A percentile compares a stretch with the other conserved stretches of the same genome.
Evolutionary conservation across 2,888 invertebrate species (phyloP).

Genomic region (Dioctria linearis): DNA sequence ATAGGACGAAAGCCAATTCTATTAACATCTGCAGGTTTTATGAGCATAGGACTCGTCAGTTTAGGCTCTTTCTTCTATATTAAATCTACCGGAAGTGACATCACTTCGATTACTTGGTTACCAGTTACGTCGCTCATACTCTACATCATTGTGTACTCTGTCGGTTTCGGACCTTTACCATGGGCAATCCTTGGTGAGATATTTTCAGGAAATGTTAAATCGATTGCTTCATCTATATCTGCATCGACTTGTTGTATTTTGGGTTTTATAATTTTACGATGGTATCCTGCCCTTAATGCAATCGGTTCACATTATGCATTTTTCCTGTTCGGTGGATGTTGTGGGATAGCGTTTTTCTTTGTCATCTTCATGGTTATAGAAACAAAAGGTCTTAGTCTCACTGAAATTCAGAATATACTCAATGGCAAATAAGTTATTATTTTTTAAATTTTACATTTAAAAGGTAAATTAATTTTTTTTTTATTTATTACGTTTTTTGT

Average conservation of each 20-base stretch:
- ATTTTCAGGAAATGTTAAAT: constrained; percentile 84
- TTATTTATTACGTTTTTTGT: too few relatives aligned
- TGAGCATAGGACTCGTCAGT: constrained; percentile 77
- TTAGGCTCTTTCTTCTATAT: constrained; percentile 78
- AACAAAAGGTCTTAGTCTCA: constrained; percentile 89
- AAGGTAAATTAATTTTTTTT: constrained; percentile 3
- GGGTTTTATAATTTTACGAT: constrained; percentile 84
- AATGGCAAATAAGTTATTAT: constrained; percentile 71
- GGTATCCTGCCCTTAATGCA: constrained; percentile 75
- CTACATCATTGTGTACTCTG: constrained; percentile 84
- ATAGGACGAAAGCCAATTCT: constrained; percentile 83
- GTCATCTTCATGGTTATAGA: constrained; percentile 84
- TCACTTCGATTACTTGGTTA: constrained; percentile 76
- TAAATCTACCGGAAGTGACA: constrained; percentile 69
- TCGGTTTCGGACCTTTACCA: constrained; percentile 84
- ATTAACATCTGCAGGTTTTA: constrained; percentile 79
- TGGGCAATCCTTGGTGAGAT: constrained; percentile 90
- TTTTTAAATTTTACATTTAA: too few relatives aligned
- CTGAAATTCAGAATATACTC: constrained; percentile 82
- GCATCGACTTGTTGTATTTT: constrained; percentile 84
- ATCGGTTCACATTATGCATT: constrained; percentile 83
- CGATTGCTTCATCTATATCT: constrained; percentile 82
- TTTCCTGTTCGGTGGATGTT: constrained; percentile 79
- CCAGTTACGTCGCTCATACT: constrained; percentile 81
- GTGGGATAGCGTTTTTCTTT: constrained; percentile 79